These are phyloP conservation scores for Emydoidea blandingii DNA, from an alignment of 2,797 vertebrate species.

Conservation along the genomic window DNA sequence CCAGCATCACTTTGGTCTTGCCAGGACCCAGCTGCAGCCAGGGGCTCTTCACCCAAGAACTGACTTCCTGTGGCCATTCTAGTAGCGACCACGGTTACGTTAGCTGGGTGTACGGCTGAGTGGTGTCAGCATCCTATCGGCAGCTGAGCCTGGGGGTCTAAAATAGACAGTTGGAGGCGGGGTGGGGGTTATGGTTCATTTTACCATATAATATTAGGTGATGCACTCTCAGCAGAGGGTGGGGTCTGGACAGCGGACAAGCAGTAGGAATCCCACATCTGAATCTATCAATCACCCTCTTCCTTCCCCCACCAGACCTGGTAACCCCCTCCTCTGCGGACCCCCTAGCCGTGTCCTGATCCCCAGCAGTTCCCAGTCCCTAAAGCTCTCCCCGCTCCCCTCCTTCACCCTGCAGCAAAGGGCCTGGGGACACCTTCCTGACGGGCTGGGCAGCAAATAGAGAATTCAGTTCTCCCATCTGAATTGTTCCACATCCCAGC, in stretches of 20 bases:
- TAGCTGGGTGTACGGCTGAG: neutral
- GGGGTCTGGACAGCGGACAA: neutral
- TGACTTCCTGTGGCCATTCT: neutral
- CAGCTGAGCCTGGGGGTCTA: neutral
- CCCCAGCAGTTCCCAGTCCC: neutral
- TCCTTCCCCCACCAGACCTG: neutral
- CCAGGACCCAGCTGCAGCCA: neutral
- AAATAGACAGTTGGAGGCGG: neutral
- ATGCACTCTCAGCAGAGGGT: neutral
- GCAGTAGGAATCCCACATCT: neutral
- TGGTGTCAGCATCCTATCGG: neutral
- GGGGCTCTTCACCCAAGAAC: neutral
- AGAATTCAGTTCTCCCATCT: neutral
- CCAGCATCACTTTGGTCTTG: neutral
- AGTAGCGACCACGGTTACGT: neutral
- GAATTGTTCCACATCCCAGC: neutral
- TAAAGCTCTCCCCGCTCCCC: neutral
- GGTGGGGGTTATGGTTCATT: neutral
- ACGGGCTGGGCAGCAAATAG: neutral
- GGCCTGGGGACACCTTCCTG: neutral
- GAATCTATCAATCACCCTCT: neutral
- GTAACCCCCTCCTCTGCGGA: neutral
- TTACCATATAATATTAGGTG: neutral
- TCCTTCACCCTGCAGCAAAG: neutral
- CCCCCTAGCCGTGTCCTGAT: neutral